These are phyloP conservation scores for Phymorhynchus buccinoides DNA, from an alignment of 1,140 invertebrate genomes.

Conservation along the genomic window DNA sequence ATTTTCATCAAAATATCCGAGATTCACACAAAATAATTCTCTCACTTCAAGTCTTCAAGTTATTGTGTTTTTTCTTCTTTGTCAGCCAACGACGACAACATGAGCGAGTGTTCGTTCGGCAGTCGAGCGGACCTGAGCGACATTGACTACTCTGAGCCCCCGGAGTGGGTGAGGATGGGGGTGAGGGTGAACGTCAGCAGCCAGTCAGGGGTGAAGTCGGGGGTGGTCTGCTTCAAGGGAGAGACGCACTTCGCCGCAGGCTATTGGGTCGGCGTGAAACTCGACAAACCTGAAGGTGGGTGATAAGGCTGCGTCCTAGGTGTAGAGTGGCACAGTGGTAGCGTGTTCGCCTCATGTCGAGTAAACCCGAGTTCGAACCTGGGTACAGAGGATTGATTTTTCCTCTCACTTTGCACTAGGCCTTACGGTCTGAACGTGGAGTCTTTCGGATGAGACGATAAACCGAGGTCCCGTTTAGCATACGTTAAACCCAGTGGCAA, in stretches of 20 bases:
- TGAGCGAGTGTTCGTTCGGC: slow-evolving; percentile 72
- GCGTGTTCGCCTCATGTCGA: too few relatives aligned
- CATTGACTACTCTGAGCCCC: slow-evolving; percentile 74
- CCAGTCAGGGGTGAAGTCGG: slow-evolving; percentile 80
- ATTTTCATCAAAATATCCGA: too few relatives aligned
- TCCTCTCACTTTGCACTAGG: too few relatives aligned
- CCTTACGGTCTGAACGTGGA: too few relatives aligned
- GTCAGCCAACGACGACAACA: slow-evolving; percentile 59
- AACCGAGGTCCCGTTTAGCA: too few relatives aligned
- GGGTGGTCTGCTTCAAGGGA: slow-evolving; percentile 89
- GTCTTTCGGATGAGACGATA: too few relatives aligned
- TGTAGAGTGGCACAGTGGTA: too few relatives aligned
- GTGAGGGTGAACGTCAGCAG: slow-evolving; percentile 93
- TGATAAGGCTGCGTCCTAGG: not conserved
- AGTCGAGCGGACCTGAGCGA: slow-evolving; percentile 70
- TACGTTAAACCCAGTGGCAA: too few relatives aligned
- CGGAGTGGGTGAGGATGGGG: slow-evolving; percentile 90
- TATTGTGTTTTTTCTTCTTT: not conserved
- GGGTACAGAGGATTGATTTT: too few relatives aligned
- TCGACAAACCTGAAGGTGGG: slow-evolving; percentile 91
- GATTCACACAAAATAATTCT: too few relatives aligned
- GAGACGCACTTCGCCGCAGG: slow-evolving; percentile 89
- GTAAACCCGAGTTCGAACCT: too few relatives aligned
- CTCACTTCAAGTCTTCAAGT: too few relatives aligned
- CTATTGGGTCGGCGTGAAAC: slow-evolving; percentile 90